Percentiles rank a stretch among this genome's conserved stretches.
These are phyloP conservation scores for Sycobia sp. DNA, from an alignment of 1,140 invertebrate genomes.

Conservation along the genomic window DNA sequence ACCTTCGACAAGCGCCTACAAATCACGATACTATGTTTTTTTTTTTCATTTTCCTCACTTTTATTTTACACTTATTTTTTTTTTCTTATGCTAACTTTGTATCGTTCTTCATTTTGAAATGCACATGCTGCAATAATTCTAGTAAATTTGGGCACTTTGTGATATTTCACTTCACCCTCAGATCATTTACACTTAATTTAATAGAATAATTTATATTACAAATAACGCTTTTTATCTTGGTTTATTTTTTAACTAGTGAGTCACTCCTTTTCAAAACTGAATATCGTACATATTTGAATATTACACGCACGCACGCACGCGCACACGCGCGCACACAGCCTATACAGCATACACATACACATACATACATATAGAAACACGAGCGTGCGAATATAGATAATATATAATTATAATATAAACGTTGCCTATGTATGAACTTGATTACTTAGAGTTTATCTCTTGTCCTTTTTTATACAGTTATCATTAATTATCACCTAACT, in stretches of 20 bases:
- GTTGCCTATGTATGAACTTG: conserved; percentile 23
- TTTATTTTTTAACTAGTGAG: conserved; percentile 44
- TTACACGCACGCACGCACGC: conserved; percentile 44
- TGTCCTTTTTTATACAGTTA: conserved; percentile 61
- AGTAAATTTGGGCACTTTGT: conserved; percentile 59
- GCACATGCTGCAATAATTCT: conserved; percentile 46
- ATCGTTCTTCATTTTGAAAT: conserved; percentile 44
- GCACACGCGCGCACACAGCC: conserved; percentile 36
- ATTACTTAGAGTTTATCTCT: conserved; percentile 9
- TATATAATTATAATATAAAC: conserved; percentile 24
- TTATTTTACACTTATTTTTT: too few relatives aligned
- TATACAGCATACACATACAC: conserved; percentile 41
- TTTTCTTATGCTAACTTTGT: too few relatives aligned
- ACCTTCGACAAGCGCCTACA: too few relatives aligned
- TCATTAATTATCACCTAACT: conserved; percentile 81
- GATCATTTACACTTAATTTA: conserved; percentile 56
- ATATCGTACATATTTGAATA: conserved; percentile 43
- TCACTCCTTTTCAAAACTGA: conserved; percentile 44
- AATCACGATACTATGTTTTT: too few relatives aligned
- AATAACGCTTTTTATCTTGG: conserved; percentile 40
- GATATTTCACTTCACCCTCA: conserved; percentile 60
- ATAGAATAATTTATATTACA: conserved; percentile 54
- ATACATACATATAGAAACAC: conserved; percentile 41
- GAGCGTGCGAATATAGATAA: conserved; percentile 12
- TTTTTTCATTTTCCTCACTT: too few relatives aligned